Percentiles rank a stretch among this genome's conserved stretches.
Conservation (phyloP, 2,113 vertebrate species). For the Lontra canadensis region DNA sequence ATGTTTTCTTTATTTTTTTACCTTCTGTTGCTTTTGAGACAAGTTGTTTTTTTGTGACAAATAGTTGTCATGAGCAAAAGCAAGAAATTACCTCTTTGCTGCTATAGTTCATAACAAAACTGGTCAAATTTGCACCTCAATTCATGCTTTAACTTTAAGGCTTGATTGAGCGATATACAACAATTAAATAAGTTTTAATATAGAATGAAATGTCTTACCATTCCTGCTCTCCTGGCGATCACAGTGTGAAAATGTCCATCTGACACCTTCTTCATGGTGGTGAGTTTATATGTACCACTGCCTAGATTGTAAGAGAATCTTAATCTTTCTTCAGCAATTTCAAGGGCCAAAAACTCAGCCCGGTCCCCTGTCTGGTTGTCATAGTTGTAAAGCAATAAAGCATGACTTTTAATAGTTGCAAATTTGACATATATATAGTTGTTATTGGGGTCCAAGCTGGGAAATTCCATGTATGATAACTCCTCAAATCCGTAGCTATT, state of each 20-base stretch:
- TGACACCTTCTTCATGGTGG: conserved; percentile 93
- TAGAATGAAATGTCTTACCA: conserved; percentile 87
- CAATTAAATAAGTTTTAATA: not conserved
- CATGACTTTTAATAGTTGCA: conserved; percentile 93
- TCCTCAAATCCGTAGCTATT: conserved; percentile 99
- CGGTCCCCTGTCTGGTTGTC: conserved; percentile 96
- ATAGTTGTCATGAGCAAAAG: not conserved
- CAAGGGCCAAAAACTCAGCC: conserved; percentile 96
- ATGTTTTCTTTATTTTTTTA: not conserved
- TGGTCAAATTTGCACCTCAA: not conserved
- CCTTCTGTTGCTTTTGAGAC: not conserved
- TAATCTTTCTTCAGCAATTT: conserved; percentile 91
- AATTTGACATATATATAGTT: conserved; percentile 99
- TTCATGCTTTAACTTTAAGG: not conserved
- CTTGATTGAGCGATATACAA: not conserved
- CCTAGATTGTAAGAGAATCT: conserved; percentile 97
- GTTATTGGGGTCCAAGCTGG: conserved; percentile 97
- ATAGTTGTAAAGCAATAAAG: conserved; percentile 95
- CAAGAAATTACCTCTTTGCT: not conserved
- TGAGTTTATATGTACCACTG: conserved; percentile 92
- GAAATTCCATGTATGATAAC: conserved; percentile 98
- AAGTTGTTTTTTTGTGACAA: not conserved
- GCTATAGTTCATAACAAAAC: conserved; percentile 29
- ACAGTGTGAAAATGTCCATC: conserved; percentile 98
- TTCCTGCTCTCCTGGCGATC: conserved; percentile 95